Base-by-base conservation (phyloP, 2,797 vertebrate species). In the Girardinus metallicus region DNA sequence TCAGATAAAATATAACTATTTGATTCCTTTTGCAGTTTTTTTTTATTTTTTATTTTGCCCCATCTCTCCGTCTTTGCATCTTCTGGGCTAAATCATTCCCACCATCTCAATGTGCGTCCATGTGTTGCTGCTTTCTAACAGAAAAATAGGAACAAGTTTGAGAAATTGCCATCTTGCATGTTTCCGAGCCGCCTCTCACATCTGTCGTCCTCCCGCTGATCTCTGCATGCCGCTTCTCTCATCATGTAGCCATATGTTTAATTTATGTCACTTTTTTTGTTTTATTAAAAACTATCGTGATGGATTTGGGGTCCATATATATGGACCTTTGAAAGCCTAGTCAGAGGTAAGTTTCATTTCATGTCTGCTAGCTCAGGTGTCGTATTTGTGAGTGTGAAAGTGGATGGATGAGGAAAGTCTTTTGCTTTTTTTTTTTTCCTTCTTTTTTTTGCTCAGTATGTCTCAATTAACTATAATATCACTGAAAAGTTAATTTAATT, bases 291-390 rank as follows among this genome's bases (percentile, higher is more conserved):
- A 93, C 94, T 91, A 75, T 92, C 89, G 84, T 77, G 85, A 92
- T 86, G 93, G 94, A 91, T 81, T 85, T 85, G 88, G 88, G 92
- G 87, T 93, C 92, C 83, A 86, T 91, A 89, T 88, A 86, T 88
- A 86, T 88, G 92, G 92, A 88, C 92, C 90, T 87, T 29, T 66
- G 46, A 89, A 87, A 93, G 89, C 86, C 88, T 94, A 94, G 91
- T 94, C 75, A 83, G 92, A 96, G 95, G 96, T 96, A 95, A 96
- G 95, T 93, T 79, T 85, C n/a, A 76, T 90, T 93, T 80, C 70
- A 16, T 90, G 86, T 85, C 53, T 81, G 85, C 73, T 80, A 83
- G 86, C 84, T n/a, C 79, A 74, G 86, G 9, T 86, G 82, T 75
- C 68, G 74, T 81, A n/a, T 81, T 39, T 85, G 71, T 83, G 74